Conservation (phyloP, 2,888 invertebrate genomes). For the Drosophila fungiperda region DNA sequence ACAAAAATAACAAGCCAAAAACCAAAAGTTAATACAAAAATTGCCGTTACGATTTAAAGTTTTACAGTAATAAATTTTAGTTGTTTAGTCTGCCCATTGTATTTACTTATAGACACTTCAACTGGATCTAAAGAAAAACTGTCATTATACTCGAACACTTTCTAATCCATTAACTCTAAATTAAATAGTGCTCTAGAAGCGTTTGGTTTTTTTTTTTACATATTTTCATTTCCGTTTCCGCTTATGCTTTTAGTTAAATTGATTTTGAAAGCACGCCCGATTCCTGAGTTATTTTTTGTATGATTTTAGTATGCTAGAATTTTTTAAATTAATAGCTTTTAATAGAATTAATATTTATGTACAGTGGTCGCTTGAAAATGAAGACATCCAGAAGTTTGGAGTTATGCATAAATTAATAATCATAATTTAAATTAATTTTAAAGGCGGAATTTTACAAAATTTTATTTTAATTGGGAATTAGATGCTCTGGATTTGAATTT, state of each 20-base stretch:
- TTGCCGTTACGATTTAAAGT: conserved; percentile 15
- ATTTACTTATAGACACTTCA: conserved; percentile 32
- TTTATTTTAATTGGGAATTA: background rate
- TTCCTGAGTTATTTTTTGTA: conserved; percentile 20
- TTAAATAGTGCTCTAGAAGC: conserved; percentile 25
- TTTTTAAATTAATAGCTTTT: background rate
- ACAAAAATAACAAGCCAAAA: conserved; percentile 15
- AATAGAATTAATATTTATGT: no score
- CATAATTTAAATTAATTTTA: background rate
- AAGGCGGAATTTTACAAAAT: background rate
- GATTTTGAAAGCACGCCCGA: conserved; percentile 54
- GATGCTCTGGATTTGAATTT: background rate
- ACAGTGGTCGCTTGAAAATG: background rate
- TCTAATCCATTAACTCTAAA: conserved; percentile 24
- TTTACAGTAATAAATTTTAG: conserved; percentile 28
- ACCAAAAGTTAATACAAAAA: conserved; percentile 21
- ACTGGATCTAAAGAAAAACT: conserved; percentile 42
- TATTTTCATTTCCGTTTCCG: conserved; percentile 42
- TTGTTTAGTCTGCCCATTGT: conserved; percentile 37
- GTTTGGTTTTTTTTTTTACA: conserved; percentile 14
- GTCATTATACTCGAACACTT: conserved; percentile 45
- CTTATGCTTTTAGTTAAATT: conserved; percentile 45
- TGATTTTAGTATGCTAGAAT: conserved; percentile 25
- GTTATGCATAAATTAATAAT: background rate
- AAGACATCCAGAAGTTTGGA: background rate